A percentile compares a stretch with the other conserved stretches of the same genome.
Evolutionary conservation across 2,888 invertebrate species (phyloP).

Genomic region (Agriopis marginaria): DNA sequence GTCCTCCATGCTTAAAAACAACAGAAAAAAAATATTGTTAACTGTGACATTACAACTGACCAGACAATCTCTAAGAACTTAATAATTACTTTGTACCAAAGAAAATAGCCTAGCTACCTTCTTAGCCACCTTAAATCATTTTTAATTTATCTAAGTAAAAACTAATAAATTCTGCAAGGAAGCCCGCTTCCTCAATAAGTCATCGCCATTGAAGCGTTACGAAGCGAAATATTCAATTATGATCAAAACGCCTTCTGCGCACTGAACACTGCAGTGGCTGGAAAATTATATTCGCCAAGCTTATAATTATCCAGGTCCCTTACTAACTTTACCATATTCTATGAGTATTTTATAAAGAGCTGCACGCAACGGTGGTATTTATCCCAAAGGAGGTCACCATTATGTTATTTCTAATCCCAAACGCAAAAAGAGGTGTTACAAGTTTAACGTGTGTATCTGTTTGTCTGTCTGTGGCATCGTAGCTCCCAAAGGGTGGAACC

Average conservation of each 20-base stretch:
- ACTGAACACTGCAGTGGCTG: conserved; percentile 21
- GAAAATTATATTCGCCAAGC: conserved; percentile 24
- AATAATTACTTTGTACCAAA: too few relatives aligned
- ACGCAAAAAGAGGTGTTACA: too few relatives aligned
- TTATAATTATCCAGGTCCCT: conserved; percentile 25
- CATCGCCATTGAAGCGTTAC: conserved; percentile 28
- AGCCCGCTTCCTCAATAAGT: conserved; percentile 27
- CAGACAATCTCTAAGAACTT: too few relatives aligned
- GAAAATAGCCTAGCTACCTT: not conserved
- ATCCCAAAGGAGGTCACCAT: too few relatives aligned
- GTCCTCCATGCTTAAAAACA: too few relatives aligned
- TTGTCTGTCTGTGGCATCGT: too few relatives aligned
- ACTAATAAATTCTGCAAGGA: conserved; percentile 23
- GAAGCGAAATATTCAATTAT: conserved; percentile 36
- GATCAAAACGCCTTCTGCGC: conserved; percentile 23
- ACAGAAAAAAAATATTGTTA: too few relatives aligned
- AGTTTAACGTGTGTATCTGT: too few relatives aligned
- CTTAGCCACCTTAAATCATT: not conserved
- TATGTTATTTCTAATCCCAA: too few relatives aligned
- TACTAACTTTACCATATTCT: not conserved
- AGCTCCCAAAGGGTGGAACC: too few relatives aligned
- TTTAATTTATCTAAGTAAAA: conserved; percentile 17
- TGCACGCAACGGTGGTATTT: too few relatives aligned
- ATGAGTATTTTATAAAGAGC: not conserved
- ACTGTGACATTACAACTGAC: too few relatives aligned